phyloP scores from a whole-genome alignment of 2,113 vertebrate species.

The Alligator mississippiensis region DNA sequence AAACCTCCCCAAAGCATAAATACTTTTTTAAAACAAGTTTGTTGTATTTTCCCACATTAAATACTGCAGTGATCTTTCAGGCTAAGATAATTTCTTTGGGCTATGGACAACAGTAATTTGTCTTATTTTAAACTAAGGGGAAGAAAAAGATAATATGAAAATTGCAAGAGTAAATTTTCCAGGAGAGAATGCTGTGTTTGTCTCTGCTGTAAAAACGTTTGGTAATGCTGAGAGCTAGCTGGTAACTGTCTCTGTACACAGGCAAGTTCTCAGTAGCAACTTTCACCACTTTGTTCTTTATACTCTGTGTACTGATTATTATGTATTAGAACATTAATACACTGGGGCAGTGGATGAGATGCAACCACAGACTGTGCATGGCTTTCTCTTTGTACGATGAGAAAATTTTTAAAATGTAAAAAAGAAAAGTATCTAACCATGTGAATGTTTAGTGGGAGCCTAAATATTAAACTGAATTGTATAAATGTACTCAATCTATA shows the following conservation, averaged over 20 bases:
- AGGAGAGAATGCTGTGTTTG: not conserved
- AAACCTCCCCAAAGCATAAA: too few relatives aligned
- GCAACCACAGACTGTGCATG: not conserved
- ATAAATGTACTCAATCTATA: not conserved
- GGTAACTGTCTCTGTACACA: not conserved
- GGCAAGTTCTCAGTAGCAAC: not conserved
- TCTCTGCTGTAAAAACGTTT: constrained; percentile 35
- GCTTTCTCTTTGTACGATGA: not conserved
- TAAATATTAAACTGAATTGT: not conserved
- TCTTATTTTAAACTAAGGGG: too few relatives aligned
- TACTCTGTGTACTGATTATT: not conserved
- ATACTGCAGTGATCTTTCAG: too few relatives aligned
- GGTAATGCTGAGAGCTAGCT: constrained; percentile 27
- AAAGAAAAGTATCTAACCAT: not conserved
- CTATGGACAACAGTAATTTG: too few relatives aligned
- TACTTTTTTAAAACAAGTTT: too few relatives aligned
- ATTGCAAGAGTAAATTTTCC: too few relatives aligned
- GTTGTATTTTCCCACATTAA: too few relatives aligned
- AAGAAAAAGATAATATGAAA: too few relatives aligned
- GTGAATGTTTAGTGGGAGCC: not conserved
- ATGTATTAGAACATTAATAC: too few relatives aligned
- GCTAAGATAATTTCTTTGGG: too few relatives aligned
- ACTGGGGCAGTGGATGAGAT: too few relatives aligned
- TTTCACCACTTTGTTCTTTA: not conserved
- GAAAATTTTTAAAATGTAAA: not conserved